Base-by-base conservation (phyloP, 2,113 vertebrate genomes). In the Engraulis encrasicolus region DNA sequence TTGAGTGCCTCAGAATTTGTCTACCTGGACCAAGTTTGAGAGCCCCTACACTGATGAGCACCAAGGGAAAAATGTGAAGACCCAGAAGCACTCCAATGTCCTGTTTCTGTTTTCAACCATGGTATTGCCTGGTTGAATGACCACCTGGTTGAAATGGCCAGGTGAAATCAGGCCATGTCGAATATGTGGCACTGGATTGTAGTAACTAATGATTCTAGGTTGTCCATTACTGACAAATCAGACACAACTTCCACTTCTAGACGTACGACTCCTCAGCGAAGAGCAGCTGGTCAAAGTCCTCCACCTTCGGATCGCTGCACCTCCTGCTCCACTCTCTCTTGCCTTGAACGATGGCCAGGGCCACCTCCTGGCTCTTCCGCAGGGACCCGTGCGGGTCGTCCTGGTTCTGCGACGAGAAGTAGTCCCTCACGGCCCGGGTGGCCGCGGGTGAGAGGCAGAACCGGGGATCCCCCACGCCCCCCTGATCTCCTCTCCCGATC, bases 221-320 rank as follows among this genome's bases (percentile, higher is more conserved):
- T n/a, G n/a, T n/a, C n/a, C n/a, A n/a, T n/a, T n/a, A n/a, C n/a
- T n/a, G n/a, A n/a, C n/a, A n/a, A 27, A 31, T 74, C 66, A 74
- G 36, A 71, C n/a, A 34, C 27, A n/a, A 61, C 0, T 23, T 36
- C 19, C 20, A n/a, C n/a, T n/a, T 0, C 91, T 85, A 94, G 5
- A 94, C 84, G 0, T 93, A 96, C 50, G 95, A 95, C 77, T 97
- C 96, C 82, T 96, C 95, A 0, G 91, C 90, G 86, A 96, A 95
- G 88, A 96, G 91, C 78, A 95, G 94, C 92, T 96, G 94, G 79
- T 96, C 95, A 66, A 95, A 92, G 87, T 96, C 94, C 87, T 97
- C 95, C 74, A 91, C 90, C 40, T 92, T 89, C 37, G 95, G 94
- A 66, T 93, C 90, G 36, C 87, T 95, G 93, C 92, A 96, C 50